Evolutionary conservation across 2,113 vertebrate species (phyloP), one percentile per base, ranked within the genome.

Genomic region (Lophotis ruficrista): DNA sequence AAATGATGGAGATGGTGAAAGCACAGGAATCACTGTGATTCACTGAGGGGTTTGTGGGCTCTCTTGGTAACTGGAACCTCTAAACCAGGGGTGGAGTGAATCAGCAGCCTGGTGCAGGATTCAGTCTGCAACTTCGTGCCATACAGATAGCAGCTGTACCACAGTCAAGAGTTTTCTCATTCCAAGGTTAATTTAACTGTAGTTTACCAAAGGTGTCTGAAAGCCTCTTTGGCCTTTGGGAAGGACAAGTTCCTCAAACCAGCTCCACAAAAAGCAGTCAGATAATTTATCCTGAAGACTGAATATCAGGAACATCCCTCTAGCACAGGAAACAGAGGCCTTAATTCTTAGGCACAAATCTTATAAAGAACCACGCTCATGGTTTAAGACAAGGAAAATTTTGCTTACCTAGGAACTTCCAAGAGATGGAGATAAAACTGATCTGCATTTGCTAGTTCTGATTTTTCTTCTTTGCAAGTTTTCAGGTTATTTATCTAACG

Each of bases 341-440:
- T 91, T 81, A 8, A 53, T 82, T 75, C 50, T 87, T 68, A 41
- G 3, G 12, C 38, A 57, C 31, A 54, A 57, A 6, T n/a, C 31
- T 43, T 83, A 7, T 1, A 47, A 86, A 86, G 61, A 75, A 18
- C 5, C 5, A 54, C 16, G 18, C 43, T 65, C 14, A 11, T 2
- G 12, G 10, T 1, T 50, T 45, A 71, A 82, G 47, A 90, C 8
- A 83, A 69, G 41, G 35, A 79, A 51, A 72, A 48, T 48, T 69
- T 90, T 81, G 6, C 83, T 98, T 98, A 99, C 99, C 98, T 98
- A 12, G 98, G 97, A 81, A 99, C 90, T 79, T 89, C 93, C 72
- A 99, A 97, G 45, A 99, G 98, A 12, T 96, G 94, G 43, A 98
- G 94, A 92, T 99, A 99, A 97, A 99, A 99, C 57, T 96, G 98